phyloP scores from a whole-genome alignment of 2,888 invertebrate species.

The Catocala sponsa region DNA sequence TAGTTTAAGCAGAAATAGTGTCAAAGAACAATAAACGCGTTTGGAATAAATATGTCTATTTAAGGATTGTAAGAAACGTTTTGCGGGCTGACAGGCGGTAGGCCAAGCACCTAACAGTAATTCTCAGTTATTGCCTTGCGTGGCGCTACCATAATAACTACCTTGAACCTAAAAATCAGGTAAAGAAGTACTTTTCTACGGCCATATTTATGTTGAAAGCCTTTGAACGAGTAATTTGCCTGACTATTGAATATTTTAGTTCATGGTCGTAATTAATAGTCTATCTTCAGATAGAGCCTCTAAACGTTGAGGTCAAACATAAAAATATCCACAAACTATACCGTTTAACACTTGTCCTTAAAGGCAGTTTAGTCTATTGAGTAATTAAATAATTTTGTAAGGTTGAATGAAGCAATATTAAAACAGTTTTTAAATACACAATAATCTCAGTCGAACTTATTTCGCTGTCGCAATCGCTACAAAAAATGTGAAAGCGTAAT shows the following conservation, averaged over 20 bases:
- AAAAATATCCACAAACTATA: conserved; percentile 20
- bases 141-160: conserved; percentile 4
- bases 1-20: background rate
- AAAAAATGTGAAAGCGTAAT: conserved; percentile 24
- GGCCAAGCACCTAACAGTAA: conserved; percentile 8
- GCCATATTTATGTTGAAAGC: conserved; percentile 19
- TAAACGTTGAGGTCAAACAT: conserved; percentile 33
- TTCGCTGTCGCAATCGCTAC: conserved; percentile 11
- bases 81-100: conserved; percentile 2
- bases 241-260: conserved; percentile 37
- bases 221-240: conserved; percentile 30
- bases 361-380: conserved; percentile 2
- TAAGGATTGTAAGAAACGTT: background rate
- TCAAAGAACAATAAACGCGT: conserved; percentile 1
- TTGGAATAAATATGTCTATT: background rate
- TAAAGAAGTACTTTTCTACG: too few relatives aligned
- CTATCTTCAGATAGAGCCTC: conserved; percentile 15
- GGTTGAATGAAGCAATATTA: conserved; percentile 5
- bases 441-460: background rate
- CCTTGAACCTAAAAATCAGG: background rate
- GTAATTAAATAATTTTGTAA: conserved; percentile 10
- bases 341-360: conserved; percentile 21
- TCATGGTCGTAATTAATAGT: conserved; percentile 35
- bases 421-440: conserved; percentile 3
- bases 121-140: conserved; percentile 10